Evolutionary conservation across 2,888 invertebrate species (phyloP), one percentile per base, ranked within the genome.

Genomic region (Caradrina kadenii): DNA sequence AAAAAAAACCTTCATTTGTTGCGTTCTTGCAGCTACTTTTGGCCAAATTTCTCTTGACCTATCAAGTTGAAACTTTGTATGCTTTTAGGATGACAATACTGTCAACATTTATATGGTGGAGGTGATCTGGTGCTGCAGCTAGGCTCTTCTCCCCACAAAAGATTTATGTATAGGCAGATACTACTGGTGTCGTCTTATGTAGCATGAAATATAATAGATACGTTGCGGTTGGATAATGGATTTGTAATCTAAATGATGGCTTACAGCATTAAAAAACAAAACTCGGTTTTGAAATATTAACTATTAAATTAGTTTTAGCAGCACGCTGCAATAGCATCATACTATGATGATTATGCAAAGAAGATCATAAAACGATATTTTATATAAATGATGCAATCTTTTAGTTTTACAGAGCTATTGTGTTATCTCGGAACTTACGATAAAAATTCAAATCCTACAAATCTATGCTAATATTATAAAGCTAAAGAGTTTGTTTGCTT

Each of bases 241-340:
- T 45, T 15, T 17, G 1, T 13, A 35, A 52, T 17, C 17, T 17
- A 22, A 31, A 17, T 52, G 1, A 31, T 63, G 21, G n/a, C 15
- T 63, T 31, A n/a, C 13, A 66, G 26, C 13, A 42, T 3, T 3
- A 42, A n/a, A 8, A 59, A 48, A 7, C 10, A 31, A n/a, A 59
- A 15, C 45, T 21, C 15, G 8, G 15, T 68, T 42, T 7, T 7
- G 19, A 19, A 26, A 64, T 22, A 67, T 42, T 52, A n/a, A 52
- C 8, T 15, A n/a, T 31, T 53, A 26, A 26, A 26, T 21, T 35
- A 64, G 5, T 42, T 50, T 45, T 17, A 45, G 6, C 17, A 10
- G 45, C 55, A 56, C 50, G n/a, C n/a, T 26, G 26, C 39, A 50
- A 50, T 42, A 55, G 26, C 35, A 17, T 17, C 45, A 45, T 45